Percentiles rank a stretch among this genome's conserved stretches.
phyloP scores from a whole-genome alignment of 2,113 vertebrate species.

The Heterocephalus glaber region DNA sequence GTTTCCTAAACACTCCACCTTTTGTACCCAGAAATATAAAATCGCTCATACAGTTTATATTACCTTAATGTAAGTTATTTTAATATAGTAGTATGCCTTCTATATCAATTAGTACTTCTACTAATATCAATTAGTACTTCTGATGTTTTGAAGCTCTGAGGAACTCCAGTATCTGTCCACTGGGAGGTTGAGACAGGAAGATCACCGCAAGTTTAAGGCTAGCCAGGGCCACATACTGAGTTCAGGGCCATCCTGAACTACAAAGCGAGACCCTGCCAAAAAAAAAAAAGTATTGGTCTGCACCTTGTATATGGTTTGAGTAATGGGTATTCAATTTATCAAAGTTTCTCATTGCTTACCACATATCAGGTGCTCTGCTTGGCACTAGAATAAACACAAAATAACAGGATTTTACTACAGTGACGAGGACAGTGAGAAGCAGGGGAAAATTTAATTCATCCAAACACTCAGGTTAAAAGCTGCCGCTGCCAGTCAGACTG shows the following conservation, averaged over 20 bases:
- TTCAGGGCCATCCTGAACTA: no score
- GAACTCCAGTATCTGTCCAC: neutral
- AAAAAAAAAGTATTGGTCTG: neutral
- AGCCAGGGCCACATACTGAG: no score
- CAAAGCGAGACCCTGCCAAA: no score
- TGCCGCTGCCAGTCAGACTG: slow-evolving; percentile 48
- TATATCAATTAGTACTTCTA: neutral
- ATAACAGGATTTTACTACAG: neutral
- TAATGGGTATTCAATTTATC: neutral
- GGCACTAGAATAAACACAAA: neutral
- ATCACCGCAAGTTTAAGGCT: no score
- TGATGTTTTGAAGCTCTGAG: neutral
- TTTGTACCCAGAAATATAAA: neutral
- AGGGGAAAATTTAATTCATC: slow-evolving; percentile 24
- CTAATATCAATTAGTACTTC: neutral
- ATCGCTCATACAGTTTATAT: neutral
- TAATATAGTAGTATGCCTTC: neutral
- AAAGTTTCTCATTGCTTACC: slow-evolving; percentile 14
- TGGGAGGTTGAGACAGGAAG: no score
- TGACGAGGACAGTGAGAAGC: neutral
- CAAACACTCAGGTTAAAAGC: slow-evolving; percentile 43
- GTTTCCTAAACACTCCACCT: neutral
- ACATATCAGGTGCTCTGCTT: neutral
- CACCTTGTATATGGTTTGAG: slow-evolving; percentile 43
- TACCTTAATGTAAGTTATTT: neutral